Evolutionary conservation across 1,140 invertebrate genomes (phyloP), one percentile per base, ranked within the genome.

Genomic region (Limonius californicus): DNA sequence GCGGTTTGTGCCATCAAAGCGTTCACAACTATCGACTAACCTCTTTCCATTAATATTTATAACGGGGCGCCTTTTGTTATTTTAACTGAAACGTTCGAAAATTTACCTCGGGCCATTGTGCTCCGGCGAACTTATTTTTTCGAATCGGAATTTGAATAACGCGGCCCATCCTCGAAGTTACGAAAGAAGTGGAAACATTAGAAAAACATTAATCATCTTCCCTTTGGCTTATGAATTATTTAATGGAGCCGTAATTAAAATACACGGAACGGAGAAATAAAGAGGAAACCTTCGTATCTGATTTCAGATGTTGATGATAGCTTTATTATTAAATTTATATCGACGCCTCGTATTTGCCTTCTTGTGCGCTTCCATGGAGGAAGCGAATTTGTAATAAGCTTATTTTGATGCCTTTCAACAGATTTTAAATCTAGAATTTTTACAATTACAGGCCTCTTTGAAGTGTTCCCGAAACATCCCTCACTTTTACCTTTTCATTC

Each of bases 21-120:
- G 19, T 18, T 50, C 45, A 19, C n/a, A 50, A 50, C 45, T 50
- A 50, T 50, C 14, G 45, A 50, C 45, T 50, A 50, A 50, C 45
- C 45, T 50, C 20, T 50, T 50, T 50, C 45, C 42, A 50, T 50
- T 50, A 50, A 50, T 50, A 50, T 50, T 50, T 50, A 50, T 50
- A 50, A 21, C 14, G n/a, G 18, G 6, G 14, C 4, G 8, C 2
- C 45, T 50, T 21, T 50, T 39, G 45, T 50, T 50, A 50, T 50
- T 50, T 50, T 18, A 50, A 18, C 7, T 21, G 16, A 50, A 50
- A 50, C 45, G 16, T 50, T 21, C 16, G 14, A 18, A 50, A 50
- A 50, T 12, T 19, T 19, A 39, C 35, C 35, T 39, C 35, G n/a
- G 45, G 20, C 16, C 16, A 50, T 50, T 21, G 16, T 50, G 43